Evolutionary conservation across 2,888 invertebrate species (phyloP).

Genomic region (Drosophila pseudotakahashii): DNA sequence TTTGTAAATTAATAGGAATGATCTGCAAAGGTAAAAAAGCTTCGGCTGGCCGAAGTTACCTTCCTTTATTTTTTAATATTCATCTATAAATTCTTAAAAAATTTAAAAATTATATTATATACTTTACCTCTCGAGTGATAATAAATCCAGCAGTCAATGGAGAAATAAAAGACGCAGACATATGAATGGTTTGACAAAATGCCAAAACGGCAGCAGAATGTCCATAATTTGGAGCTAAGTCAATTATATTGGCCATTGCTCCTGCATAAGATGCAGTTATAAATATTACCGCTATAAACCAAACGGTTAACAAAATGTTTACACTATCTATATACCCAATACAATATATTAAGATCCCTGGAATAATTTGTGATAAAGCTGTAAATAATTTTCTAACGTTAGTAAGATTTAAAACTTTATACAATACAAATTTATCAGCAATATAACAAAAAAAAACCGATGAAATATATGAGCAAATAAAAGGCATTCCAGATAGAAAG

Average conservation of each 20-base stretch:
- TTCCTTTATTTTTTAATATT: too few relatives aligned
- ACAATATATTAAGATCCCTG: slow-evolving; percentile 87
- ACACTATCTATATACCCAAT: slow-evolving; percentile 88
- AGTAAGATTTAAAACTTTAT: slow-evolving; percentile 86
- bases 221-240: slow-evolving; percentile 91
- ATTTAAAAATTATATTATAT: background rate
- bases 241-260: slow-evolving; percentile 91
- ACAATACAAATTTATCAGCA: slow-evolving; percentile 87
- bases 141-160: slow-evolving; percentile 88
- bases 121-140: slow-evolving; percentile 86
- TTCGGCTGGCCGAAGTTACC: too few relatives aligned
- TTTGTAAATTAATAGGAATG: too few relatives aligned
- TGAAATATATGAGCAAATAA: slow-evolving; percentile 89
- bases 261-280: slow-evolving; percentile 90
- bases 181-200: slow-evolving; percentile 91
- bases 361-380: slow-evolving; percentile 88
- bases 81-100: too few relatives aligned
- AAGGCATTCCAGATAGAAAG: slow-evolving; percentile 88
- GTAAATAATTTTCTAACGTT: slow-evolving; percentile 89
- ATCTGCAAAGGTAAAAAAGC: too few relatives aligned
- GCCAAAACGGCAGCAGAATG: slow-evolving; percentile 88
- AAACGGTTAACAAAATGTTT: slow-evolving; percentile 86
- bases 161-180: slow-evolving; percentile 90
- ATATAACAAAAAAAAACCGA: slow-evolving; percentile 89
- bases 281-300: slow-evolving; percentile 89